phyloP scores from a whole-genome alignment of 2,888 invertebrate species.

The Panopea generosa region DNA sequence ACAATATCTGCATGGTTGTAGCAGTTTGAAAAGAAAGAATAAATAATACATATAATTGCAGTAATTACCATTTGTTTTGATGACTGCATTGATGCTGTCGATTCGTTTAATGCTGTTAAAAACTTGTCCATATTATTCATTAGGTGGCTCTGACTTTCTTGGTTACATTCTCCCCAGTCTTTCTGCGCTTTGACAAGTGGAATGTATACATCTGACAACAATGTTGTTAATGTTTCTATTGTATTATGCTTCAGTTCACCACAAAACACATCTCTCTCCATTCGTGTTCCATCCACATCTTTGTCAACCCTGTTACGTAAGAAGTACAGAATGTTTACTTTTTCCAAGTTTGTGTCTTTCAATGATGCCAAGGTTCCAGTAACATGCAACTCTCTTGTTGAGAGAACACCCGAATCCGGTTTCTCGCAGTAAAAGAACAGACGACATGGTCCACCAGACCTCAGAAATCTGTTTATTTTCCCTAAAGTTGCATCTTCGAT shows the following conservation, averaged over 20 bases:
- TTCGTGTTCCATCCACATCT: conserved; percentile 81
- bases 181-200: conserved; percentile 82
- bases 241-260: conserved; percentile 84
- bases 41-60: too few species aligned
- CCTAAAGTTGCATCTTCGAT: conserved; percentile 80
- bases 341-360: conserved; percentile 80
- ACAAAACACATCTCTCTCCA: conserved; percentile 84
- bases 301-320: conserved; percentile 80
- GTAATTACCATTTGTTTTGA: conserved; percentile 82
- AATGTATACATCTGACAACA: conserved; percentile 83
- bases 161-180: conserved; percentile 83
- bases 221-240: conserved; percentile 80
- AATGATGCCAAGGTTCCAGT: conserved; percentile 81
- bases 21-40: too few species aligned
- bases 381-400: conserved; percentile 78
- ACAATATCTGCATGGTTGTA: too few species aligned
- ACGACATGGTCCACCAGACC: conserved; percentile 81
- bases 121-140: conserved; percentile 83
- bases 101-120: conserved; percentile 80
- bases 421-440: conserved; percentile 83
- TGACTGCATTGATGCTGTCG: conserved; percentile 78
- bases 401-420: conserved; percentile 74
- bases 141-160: conserved; percentile 80
- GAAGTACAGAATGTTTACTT: conserved; percentile 82
- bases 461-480: conserved; percentile 83